A percentile compares a stretch with the other conserved stretches of the same genome.
phyloP scores from a whole-genome alignment of 2,113 vertebrate species.

The Ptilonorhynchus violaceus region DNA sequence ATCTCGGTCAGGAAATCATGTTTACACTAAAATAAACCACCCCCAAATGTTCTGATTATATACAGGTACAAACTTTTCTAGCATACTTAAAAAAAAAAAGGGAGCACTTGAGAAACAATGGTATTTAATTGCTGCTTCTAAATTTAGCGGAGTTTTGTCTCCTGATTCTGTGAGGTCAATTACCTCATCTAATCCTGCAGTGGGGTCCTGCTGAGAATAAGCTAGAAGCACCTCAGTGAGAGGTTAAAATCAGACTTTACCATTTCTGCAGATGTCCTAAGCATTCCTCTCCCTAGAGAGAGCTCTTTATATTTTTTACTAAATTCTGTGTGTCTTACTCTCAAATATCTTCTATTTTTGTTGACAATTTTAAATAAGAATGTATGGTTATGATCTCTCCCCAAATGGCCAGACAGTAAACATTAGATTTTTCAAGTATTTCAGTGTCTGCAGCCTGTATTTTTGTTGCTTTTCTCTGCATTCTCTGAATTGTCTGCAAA shows the following conservation, averaged over 20 bases:
- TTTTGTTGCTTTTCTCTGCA: not conserved
- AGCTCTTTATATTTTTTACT: not conserved
- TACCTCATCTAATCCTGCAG: not conserved
- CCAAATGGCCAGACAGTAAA: not conserved
- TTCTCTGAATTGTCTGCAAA: not conserved
- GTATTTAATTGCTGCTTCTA: not conserved
- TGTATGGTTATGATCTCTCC: not conserved
- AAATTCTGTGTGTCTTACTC: not conserved
- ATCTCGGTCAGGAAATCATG: not conserved
- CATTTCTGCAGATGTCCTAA: not conserved
- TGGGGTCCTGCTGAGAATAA: not conserved
- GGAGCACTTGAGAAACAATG: not conserved
- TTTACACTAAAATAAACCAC: slow-evolving; percentile 43
- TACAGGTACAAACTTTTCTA: not conserved
- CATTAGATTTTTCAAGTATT: not conserved
- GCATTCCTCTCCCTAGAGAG: not conserved
- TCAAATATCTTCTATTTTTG: not conserved
- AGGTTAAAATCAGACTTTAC: not conserved
- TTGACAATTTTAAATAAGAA: not conserved
- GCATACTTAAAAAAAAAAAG: not conserved
- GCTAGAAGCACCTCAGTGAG: not conserved
- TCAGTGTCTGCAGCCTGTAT: not conserved
- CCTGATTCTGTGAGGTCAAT: not conserved
- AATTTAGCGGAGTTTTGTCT: not conserved
- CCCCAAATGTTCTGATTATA: not conserved